A percentile compares a stretch with the other conserved stretches of the same genome.
These are phyloP conservation scores for Nannoperca australis DNA, from an alignment of 2,797 vertebrate genomes.

Conservation along the genomic window DNA sequence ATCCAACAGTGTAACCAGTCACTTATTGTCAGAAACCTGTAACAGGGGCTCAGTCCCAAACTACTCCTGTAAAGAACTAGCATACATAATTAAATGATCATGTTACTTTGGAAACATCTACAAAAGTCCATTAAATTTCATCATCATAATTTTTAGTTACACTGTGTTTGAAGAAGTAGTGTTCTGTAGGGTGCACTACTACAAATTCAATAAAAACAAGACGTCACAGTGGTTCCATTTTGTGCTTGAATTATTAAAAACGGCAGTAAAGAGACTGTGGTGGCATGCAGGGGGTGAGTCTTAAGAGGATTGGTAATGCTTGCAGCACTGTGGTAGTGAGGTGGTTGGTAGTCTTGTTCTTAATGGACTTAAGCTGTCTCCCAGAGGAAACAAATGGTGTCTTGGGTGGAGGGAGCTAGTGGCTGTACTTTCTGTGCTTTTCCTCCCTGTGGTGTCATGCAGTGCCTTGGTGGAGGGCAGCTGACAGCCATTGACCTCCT, in stretches of 20 bases:
- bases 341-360: constrained; percentile 22
- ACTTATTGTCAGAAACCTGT: not conserved
- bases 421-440: constrained; percentile 18
- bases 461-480: constrained; percentile 30
- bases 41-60: not conserved
- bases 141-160: not conserved
- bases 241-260: constrained; percentile 21
- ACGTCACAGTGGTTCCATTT: constrained; percentile 1
- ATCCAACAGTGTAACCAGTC: not conserved
- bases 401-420: constrained; percentile 35
- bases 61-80: not conserved
- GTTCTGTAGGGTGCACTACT: not conserved
- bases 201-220: not conserved
- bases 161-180: not conserved
- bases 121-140: not conserved
- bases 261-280: constrained; percentile 17
- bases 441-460: constrained; percentile 30
- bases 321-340: constrained; percentile 30
- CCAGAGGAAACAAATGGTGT: constrained; percentile 44
- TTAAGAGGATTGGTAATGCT: constrained; percentile 50
- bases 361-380: constrained; percentile 43
- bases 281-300: constrained; percentile 18
- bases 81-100: not conserved
- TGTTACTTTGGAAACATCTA: not conserved
- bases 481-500: constrained; percentile 37